A percentile compares a stretch with the other conserved stretches of the same genome.
phyloP scores from a whole-genome alignment of 2,113 vertebrate genomes.

The Heptranchias perlo region DNA sequence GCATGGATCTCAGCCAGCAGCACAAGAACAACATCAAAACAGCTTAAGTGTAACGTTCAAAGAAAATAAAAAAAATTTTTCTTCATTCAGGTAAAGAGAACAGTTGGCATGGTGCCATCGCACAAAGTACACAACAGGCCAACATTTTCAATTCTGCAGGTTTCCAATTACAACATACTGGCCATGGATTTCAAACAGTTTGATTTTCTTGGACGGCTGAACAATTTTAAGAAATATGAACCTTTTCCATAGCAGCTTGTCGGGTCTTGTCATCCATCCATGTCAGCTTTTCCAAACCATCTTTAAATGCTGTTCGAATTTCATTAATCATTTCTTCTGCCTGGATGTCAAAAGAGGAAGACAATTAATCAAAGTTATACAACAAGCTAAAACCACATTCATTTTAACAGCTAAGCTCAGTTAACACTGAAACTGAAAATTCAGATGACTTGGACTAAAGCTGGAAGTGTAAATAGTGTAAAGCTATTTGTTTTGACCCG shows the following conservation, averaged over 20 bases:
- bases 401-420: background rate
- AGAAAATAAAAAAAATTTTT: background rate
- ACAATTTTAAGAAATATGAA: slow-evolving; percentile 43
- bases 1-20: background rate
- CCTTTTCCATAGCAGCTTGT: slow-evolving; percentile 89
- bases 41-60: background rate
- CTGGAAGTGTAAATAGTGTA: background rate
- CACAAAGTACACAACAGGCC: background rate
- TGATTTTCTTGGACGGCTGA: background rate
- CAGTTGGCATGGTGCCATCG: background rate
- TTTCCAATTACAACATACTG: background rate
- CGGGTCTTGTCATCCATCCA: slow-evolving; percentile 92
- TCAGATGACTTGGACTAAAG: background rate
- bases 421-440: background rate
- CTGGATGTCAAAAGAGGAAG: slow-evolving; percentile 50
- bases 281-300: slow-evolving; percentile 67
- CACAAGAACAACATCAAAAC: no score
- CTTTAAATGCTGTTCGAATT: slow-evolving; percentile 83
- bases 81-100: background rate
- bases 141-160: background rate
- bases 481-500: background rate
- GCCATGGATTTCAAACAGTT: background rate
- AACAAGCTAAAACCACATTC: background rate
- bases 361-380: background rate
- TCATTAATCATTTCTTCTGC: slow-evolving; percentile 91